These are phyloP conservation scores for Cynopterus sphinx DNA, from an alignment of 2,797 vertebrate genomes.

Conservation along the genomic window DNA sequence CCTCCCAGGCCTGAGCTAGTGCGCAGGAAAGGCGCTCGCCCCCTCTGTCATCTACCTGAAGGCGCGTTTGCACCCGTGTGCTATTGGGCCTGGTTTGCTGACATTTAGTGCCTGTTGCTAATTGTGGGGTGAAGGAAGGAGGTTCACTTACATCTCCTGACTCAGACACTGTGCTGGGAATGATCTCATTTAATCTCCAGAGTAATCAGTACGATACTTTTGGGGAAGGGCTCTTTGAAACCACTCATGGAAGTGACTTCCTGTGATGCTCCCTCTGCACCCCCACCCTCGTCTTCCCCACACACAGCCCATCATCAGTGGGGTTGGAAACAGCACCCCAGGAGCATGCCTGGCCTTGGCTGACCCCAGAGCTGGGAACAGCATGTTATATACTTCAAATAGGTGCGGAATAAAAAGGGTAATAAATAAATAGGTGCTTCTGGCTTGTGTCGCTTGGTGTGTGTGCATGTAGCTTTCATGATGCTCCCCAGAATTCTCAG, in stretches of 20 bases:
- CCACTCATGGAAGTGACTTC: neutral
- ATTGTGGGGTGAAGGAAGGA: neutral
- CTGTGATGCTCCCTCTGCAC: neutral
- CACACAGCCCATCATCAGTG: neutral
- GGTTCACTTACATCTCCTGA: neutral
- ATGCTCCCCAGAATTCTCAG: neutral
- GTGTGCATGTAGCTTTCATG: neutral
- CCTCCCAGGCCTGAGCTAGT: neutral
- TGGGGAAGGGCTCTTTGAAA: neutral
- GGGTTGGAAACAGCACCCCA: neutral
- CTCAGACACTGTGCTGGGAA: neutral
- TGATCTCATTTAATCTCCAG: neutral
- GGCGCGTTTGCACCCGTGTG: neutral
- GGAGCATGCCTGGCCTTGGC: neutral
- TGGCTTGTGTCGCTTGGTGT: neutral
- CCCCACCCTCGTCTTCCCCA: fast-evolving
- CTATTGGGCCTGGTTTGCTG: neutral
- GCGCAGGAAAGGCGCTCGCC: neutral
- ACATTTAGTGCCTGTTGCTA: neutral
- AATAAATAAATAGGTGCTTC: conserved; percentile 49
- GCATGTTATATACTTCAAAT: neutral
- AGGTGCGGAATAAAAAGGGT: conserved; percentile 5
- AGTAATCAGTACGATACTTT: neutral
- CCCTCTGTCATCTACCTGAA: neutral
- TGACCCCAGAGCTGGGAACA: conserved; percentile 1